phyloP scores from a whole-genome alignment of 2,113 vertebrate species.

The Neopipo cinnamomea region DNA sequence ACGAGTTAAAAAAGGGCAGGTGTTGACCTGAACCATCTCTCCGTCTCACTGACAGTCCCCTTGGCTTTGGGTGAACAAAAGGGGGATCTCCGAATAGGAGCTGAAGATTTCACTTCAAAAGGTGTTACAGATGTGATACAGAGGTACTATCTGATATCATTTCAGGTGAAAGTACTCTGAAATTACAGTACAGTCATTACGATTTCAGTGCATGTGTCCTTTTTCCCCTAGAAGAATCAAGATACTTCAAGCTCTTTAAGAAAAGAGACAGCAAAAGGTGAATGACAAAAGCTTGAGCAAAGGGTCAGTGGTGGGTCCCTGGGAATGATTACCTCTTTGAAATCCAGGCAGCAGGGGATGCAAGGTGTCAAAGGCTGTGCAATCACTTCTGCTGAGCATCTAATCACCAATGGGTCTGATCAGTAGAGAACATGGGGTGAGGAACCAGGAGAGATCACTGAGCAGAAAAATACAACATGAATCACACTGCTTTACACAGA shows the following conservation, averaged over 20 bases:
- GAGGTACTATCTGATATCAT: background rate
- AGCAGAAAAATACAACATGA: background rate
- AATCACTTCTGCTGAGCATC: slow-evolving; percentile 16
- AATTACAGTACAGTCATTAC: slow-evolving; percentile 5
- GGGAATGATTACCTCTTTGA: slow-evolving; percentile 39
- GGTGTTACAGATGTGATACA: background rate
- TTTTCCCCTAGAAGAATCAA: background rate
- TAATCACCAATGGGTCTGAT: slow-evolving; percentile 40
- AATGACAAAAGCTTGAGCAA: slow-evolving; percentile 38
- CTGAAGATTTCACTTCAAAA: background rate
- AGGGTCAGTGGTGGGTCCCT: slow-evolving; percentile 26
- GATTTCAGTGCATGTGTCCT: background rate
- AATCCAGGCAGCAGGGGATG: slow-evolving; percentile 21
- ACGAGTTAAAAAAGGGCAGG: background rate
- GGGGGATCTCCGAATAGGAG: background rate
- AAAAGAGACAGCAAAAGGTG: slow-evolving; percentile 19
- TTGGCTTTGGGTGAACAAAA: background rate
- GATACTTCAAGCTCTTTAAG: slow-evolving; percentile 33
- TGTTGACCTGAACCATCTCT: background rate
- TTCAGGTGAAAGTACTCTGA: background rate
- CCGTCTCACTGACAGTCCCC: background rate
- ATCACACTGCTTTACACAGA: background rate
- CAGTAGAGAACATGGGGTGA: slow-evolving; percentile 12
- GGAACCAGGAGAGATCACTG: slow-evolving; percentile 4
- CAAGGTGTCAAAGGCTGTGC: slow-evolving; percentile 16